phyloP scores from a whole-genome alignment of 2,888 invertebrate species.

The Drosophila aldrichi region DNA sequence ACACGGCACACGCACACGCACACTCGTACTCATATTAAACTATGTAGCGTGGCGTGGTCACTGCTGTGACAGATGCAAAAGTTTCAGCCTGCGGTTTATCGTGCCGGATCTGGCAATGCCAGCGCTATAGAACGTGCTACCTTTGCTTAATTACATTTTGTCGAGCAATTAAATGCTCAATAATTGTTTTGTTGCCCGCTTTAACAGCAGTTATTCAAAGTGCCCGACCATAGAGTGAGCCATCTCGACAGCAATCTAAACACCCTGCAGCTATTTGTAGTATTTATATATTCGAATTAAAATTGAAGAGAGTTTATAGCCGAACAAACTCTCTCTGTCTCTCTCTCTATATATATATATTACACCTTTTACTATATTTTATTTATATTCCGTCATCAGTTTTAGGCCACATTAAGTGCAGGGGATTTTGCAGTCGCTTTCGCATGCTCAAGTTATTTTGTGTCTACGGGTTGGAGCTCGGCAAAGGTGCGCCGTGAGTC shows the following conservation, averaged over 20 bases:
- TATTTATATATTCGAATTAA: background rate
- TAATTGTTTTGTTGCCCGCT: slow-evolving; percentile 78
- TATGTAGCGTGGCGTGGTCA: slow-evolving; percentile 19
- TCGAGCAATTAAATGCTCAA: slow-evolving; percentile 78
- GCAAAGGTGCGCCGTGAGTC: slow-evolving; percentile 59
- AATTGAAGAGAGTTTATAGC: background rate
- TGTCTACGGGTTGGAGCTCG: slow-evolving; percentile 29
- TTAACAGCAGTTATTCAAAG: slow-evolving; percentile 78
- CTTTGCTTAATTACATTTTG: slow-evolving; percentile 78
- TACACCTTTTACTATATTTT: background rate
- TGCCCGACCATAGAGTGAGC: slow-evolving; percentile 25
- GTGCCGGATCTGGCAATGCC: slow-evolving; percentile 32
- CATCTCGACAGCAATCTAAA: background rate
- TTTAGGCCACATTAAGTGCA: background rate
- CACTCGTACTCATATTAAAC: background rate
- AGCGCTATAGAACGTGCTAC: slow-evolving; percentile 55
- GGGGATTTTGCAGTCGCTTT: slow-evolving; percentile 27
- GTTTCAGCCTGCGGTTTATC: slow-evolving; percentile 61
- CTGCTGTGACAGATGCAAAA: slow-evolving; percentile 47
- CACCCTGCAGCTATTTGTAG: background rate
- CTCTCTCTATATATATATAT: background rate
- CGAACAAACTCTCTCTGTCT: too few species aligned
- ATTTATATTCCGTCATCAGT: background rate
- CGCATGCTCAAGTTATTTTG: slow-evolving; percentile 25
- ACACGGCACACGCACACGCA: background rate